Evolutionary conservation across 2,888 invertebrate species (phyloP), one percentile per base, ranked within the genome.

Genomic region (Matsumyia berberina): DNA sequence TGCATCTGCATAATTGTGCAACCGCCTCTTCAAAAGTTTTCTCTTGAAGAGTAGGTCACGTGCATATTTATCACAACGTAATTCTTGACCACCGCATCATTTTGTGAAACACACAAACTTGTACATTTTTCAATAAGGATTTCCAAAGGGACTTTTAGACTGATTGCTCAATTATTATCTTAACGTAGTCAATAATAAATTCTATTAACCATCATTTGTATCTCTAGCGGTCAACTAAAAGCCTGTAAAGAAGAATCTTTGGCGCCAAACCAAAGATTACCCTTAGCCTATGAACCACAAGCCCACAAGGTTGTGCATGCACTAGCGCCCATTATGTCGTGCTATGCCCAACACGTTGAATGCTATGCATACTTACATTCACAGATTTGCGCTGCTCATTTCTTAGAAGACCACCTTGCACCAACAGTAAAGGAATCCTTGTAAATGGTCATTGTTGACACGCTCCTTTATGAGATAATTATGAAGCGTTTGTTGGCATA

Each of bases 401-500:
- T 76, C 67, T 76, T 76, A 33, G 58, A 76, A 49, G 42, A 67
- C 39, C 35, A 12, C 2, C 2, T 4, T 24, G 24, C 24, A 3
- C 4, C 12, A 39, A 5, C 37, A n/a, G 55, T 11, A 17, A 35
- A 29, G 24, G 37, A 67, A 76, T 58, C 58, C 57, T 49, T 58
- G 46, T 58, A 19, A 66, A 66, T 66, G 74, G 66, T 33, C 57
- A 58, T 60, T 67, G 76, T 67, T 58, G 49, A 76, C 67, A 76
- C 51, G 76, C 76, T 67, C 58, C 39, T 53, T 51, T 67, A 39
- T 37, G 51, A 76, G 49, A 74, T 64, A 76, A 76, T 76, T 76
- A 67, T 49, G 29, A 7, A 33, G 9, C 33, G 51, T 49, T 60
- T 67, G 58, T 51, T 58, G 58, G 39, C 33, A 33, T 49, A 51